Evolutionary conservation across 2,113 vertebrate genomes (phyloP).

Genomic region (Phyllopteryx taeniolatus): DNA sequence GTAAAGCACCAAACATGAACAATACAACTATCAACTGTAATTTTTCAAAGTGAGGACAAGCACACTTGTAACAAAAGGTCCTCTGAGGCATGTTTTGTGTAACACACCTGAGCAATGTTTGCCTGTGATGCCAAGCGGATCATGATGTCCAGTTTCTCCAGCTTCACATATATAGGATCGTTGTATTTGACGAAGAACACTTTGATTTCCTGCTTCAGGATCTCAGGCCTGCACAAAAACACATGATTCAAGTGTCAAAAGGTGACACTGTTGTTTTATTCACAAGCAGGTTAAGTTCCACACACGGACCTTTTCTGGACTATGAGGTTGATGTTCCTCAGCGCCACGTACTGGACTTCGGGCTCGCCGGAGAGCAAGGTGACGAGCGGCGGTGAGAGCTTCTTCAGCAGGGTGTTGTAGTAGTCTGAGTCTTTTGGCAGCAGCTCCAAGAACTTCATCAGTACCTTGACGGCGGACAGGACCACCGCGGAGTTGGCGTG

Average conservation of each 20-base stretch:
- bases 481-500: constrained; percentile 98
- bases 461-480: constrained; percentile 94
- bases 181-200: constrained; percentile 99
- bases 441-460: constrained; percentile 98
- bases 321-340: constrained; percentile 98
- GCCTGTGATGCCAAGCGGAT: constrained; percentile 97
- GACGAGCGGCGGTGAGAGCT: constrained; percentile 92
- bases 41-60: not conserved
- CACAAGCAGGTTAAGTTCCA: not conserved
- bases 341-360: constrained; percentile 95
- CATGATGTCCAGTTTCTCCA: constrained; percentile 99
- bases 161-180: constrained; percentile 97
- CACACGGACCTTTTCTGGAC: constrained; percentile 90
- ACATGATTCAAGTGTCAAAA: not conserved
- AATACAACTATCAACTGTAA: not conserved
- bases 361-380: constrained; percentile 96
- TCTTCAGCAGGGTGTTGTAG: constrained; percentile 96
- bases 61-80: too few species aligned
- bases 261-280: not conserved
- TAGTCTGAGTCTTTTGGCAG: constrained; percentile 96
- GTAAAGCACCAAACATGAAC: constrained; percentile 3
- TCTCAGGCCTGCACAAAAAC: constrained; percentile 83
- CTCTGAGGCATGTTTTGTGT: not conserved
- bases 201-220: constrained; percentile 98
- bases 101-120: constrained; percentile 93